phyloP scores from a whole-genome alignment of 2,113 vertebrate species.

The Pituophis catenifer region DNA sequence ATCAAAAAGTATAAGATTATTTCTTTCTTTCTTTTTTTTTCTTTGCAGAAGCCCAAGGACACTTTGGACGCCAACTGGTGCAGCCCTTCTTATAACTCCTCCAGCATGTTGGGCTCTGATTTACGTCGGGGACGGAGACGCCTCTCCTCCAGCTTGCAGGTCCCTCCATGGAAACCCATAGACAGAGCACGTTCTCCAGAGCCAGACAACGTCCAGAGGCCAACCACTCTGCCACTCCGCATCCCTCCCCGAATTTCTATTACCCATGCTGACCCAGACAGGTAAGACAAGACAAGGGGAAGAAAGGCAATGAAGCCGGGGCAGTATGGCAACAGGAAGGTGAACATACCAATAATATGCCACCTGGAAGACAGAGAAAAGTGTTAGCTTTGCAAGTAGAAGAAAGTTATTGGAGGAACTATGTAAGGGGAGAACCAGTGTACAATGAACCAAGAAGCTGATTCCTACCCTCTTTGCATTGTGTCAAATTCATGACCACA shows the following conservation, averaged over 20 bases:
- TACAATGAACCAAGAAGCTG: neutral
- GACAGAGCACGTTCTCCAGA: slow-evolving; percentile 75
- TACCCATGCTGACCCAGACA: slow-evolving; percentile 73
- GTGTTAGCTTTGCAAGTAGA: neutral
- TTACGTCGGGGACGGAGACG: slow-evolving; percentile 70
- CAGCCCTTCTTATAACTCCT: slow-evolving; percentile 75
- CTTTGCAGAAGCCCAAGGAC: slow-evolving; percentile 65
- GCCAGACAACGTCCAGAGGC: slow-evolving; percentile 64
- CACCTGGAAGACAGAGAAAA: neutral
- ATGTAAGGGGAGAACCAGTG: neutral
- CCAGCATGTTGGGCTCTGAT: slow-evolving; percentile 76
- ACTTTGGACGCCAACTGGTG: slow-evolving; percentile 66
- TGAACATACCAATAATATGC: neutral
- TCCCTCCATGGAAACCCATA: slow-evolving; percentile 73
- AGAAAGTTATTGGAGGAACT: neutral
- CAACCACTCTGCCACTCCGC: slow-evolving; percentile 78
- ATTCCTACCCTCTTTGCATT: neutral
- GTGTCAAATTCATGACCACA: neutral
- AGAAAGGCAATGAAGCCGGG: neutral
- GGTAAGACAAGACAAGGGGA: slow-evolving; percentile 62
- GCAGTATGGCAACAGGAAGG: neutral
- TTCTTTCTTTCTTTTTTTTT: neutral
- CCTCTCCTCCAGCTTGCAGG: slow-evolving; percentile 79
- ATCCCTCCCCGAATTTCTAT: slow-evolving; percentile 80
- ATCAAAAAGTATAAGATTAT: neutral